phyloP scores from a whole-genome alignment of 2,113 vertebrate genomes.

The Alligator mississippiensis region DNA sequence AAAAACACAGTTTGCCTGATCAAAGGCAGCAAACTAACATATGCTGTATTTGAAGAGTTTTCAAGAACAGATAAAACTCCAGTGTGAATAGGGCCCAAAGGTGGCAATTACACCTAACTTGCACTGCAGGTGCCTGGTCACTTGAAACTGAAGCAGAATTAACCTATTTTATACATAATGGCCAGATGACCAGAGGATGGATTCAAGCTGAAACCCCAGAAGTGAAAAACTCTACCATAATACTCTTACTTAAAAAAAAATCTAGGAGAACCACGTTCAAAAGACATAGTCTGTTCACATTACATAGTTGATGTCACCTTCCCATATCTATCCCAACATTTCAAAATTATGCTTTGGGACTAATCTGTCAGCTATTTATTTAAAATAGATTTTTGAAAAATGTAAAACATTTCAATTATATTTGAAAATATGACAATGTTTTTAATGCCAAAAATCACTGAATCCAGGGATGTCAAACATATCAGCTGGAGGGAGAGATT shows the following conservation, averaged over 20 bases:
- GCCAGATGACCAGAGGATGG: background rate
- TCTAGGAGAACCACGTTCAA: no score
- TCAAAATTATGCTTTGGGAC: background rate
- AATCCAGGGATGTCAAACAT: no score
- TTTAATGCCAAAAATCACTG: no score
- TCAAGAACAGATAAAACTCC: no score
- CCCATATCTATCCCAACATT: background rate
- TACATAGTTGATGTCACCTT: background rate
- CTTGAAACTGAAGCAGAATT: background rate
- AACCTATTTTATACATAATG: background rate
- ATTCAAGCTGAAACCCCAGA: background rate
- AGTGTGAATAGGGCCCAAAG: background rate
- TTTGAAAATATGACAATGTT: no score
- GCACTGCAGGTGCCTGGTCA: background rate
- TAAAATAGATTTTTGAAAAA: no score
- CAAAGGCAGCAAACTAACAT: background rate
- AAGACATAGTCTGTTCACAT: background rate
- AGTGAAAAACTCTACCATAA: background rate
- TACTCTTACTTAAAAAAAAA: background rate
- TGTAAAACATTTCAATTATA: no score
- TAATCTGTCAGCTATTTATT: background rate
- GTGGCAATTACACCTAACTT: background rate
- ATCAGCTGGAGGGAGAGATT: no score
- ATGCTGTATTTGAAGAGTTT: no score
- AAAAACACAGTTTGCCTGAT: background rate